A percentile compares a stretch with the other conserved stretches of the same genome.
Conservation (phyloP, 2,888 invertebrate genomes). For the Fragum sueziense region DNA sequence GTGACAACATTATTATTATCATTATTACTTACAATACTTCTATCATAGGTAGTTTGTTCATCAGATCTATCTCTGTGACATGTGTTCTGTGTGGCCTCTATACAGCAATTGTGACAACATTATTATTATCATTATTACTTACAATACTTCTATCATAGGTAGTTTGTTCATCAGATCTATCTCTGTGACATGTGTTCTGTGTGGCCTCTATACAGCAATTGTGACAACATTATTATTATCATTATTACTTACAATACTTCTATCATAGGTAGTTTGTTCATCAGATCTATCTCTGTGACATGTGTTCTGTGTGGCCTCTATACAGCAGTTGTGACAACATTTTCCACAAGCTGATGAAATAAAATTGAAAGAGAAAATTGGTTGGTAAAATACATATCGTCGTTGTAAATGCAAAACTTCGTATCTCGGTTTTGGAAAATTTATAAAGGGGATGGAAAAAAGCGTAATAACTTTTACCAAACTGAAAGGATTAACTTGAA, state of each 20-base stretch:
- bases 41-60: conserved; percentile 33
- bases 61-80: conserved; percentile 30
- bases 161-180: conserved; percentile 22
- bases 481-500: too few relatives aligned
- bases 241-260: conserved; percentile 38
- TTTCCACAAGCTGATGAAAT: conserved; percentile 58
- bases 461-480: too few relatives aligned
- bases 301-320: conserved; percentile 42
- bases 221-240: conserved; percentile 24
- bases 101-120: conserved; percentile 49
- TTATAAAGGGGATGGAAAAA: too few relatives aligned
- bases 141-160: conserved; percentile 39
- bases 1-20: conserved; percentile 24
- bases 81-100: conserved; percentile 42
- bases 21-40: conserved; percentile 38
- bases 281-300: conserved; percentile 30
- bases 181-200: conserved; percentile 39
- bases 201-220: conserved; percentile 49
- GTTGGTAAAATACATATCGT: too few relatives aligned
- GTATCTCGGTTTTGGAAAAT: too few relatives aligned
- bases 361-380: not conserved
- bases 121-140: conserved; percentile 15
- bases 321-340: conserved; percentile 59
- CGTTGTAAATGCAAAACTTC: too few relatives aligned
- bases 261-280: conserved; percentile 33